A percentile compares a stretch with the other conserved stretches of the same genome.
phyloP scores from a whole-genome alignment of 2,888 invertebrate genomes.

The Priocnemis perturbator region DNA sequence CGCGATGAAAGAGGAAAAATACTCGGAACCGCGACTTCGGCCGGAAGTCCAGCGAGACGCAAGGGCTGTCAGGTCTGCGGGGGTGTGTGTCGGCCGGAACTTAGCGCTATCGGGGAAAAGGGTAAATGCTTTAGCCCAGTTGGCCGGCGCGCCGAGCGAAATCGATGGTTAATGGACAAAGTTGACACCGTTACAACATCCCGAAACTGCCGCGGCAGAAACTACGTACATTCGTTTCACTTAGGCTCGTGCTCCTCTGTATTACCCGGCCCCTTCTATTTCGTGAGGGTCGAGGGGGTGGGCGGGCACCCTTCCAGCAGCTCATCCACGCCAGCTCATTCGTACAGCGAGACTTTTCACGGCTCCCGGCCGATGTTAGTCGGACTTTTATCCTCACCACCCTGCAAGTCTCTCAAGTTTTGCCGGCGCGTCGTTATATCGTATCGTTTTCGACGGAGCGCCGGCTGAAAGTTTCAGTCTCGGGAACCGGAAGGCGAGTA shows the following conservation, averaged over 20 bases:
- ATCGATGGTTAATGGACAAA: conserved; percentile 70
- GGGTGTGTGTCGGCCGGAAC: conserved; percentile 21
- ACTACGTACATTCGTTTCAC: conserved; percentile 60
- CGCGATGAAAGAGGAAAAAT: neutral
- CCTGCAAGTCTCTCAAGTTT: too few species aligned
- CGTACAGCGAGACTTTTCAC: conserved; percentile 18
- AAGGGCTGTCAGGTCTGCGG: neutral
- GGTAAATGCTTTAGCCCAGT: conserved; percentile 60
- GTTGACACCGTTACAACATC: conserved; percentile 63
- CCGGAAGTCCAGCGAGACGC: neutral
- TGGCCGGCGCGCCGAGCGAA: conserved; percentile 56
- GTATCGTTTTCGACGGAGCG: too few species aligned
- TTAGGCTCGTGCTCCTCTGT: conserved; percentile 35
- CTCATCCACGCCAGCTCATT: conserved; percentile 31
- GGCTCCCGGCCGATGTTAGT: too few species aligned
- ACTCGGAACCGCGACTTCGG: neutral
- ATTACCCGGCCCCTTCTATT: conserved; percentile 2
- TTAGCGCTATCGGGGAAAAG: conserved; percentile 42
- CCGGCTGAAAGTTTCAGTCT: too few species aligned
- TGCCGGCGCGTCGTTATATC: too few species aligned
- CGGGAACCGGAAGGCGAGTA: too few species aligned
- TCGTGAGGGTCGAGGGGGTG: too few species aligned
- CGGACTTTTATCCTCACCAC: too few species aligned
- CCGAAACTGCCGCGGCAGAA: conserved; percentile 52
- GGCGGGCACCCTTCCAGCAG: too few species aligned